Conservation (phyloP, 2,888 invertebrate genomes). For the Pollenia angustigena region DNA sequence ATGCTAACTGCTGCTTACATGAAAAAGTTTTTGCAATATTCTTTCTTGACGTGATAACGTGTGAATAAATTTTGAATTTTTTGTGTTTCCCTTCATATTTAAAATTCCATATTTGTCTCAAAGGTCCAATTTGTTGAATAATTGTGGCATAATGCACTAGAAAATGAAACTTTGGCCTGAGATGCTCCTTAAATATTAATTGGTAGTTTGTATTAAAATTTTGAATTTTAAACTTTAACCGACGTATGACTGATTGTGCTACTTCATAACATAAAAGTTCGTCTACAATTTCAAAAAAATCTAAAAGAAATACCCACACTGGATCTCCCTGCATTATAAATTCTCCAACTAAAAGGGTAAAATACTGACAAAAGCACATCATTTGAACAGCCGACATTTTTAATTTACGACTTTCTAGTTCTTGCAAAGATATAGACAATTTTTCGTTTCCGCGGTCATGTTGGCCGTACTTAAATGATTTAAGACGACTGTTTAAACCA, state of each 20-base stretch:
- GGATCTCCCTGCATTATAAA: background rate
- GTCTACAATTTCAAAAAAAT: slow-evolving; percentile 13
- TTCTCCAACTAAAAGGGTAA: slow-evolving; percentile 18
- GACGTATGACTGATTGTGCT: background rate
- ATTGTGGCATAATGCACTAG: slow-evolving; percentile 11
- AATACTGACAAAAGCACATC: slow-evolving; percentile 21
- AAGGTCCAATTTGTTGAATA: slow-evolving; percentile 3
- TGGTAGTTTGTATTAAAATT: background rate
- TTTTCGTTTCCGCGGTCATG: slow-evolving; percentile 18
- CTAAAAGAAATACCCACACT: slow-evolving; percentile 2
- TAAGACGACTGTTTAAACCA: background rate
- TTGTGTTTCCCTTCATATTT: no score
- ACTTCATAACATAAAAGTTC: slow-evolving; percentile 9
- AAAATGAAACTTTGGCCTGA: slow-evolving; percentile 16
- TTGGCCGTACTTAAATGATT: background rate
- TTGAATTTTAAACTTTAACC: background rate
- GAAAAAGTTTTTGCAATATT: no score
- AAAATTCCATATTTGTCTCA: no score
- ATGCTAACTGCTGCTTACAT: no score
- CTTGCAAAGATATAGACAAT: background rate
- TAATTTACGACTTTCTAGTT: slow-evolving; percentile 1
- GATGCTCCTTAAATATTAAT: background rate
- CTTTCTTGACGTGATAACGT: no score
- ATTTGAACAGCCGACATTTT: slow-evolving; percentile 41
- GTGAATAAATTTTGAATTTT: no score